A percentile compares a stretch with the other conserved stretches of the same genome.
These are phyloP conservation scores for Poeciliopsis turneri DNA, from an alignment of 2,797 vertebrate genomes.

Conservation along the genomic window DNA sequence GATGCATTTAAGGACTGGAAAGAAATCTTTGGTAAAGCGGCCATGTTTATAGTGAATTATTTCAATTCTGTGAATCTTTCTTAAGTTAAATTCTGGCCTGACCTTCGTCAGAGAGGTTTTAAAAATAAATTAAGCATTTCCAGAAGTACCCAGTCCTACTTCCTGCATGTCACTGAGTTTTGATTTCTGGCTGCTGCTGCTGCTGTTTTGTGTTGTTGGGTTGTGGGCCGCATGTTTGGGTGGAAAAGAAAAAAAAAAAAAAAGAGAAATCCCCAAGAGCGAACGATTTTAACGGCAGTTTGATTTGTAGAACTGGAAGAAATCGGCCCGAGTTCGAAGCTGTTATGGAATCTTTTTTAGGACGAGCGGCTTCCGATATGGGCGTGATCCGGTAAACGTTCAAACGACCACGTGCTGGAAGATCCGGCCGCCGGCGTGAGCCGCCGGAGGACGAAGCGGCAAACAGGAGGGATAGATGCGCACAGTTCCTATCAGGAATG, in stretches of 20 bases:
- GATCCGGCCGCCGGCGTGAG: conserved; percentile 33
- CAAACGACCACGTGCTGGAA: conserved; percentile 61
- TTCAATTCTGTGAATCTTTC: neutral
- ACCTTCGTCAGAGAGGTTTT: neutral
- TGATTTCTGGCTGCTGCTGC: conserved; percentile 3
- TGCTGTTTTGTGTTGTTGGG: conserved; percentile 10
- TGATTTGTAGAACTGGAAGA: conserved; percentile 86
- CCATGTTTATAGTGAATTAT: neutral
- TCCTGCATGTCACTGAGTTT: neutral
- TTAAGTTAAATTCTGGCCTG: neutral
- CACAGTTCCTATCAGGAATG: neutral
- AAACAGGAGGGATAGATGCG: conserved; percentile 27
- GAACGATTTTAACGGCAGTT: conserved; percentile 82
- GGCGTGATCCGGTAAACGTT: conserved; percentile 77
- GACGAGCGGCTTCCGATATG: conserved; percentile 79
- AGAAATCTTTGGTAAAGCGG: neutral
- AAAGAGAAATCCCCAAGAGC: conserved; percentile 54
- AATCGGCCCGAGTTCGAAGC: conserved; percentile 83
- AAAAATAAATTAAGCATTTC: neutral
- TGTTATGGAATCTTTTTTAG: conserved; percentile 87
- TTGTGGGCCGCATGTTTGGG: conserved; percentile 28
- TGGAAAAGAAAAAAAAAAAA: conserved; percentile 29
- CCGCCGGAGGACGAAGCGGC: conserved; percentile 48
- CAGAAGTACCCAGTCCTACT: conserved; percentile 38
- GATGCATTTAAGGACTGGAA: neutral